Percentiles rank a stretch among this genome's conserved stretches.
These are phyloP conservation scores for Arrhamphus sclerolepis DNA, from an alignment of 2,797 vertebrate species.

Conservation along the genomic window DNA sequence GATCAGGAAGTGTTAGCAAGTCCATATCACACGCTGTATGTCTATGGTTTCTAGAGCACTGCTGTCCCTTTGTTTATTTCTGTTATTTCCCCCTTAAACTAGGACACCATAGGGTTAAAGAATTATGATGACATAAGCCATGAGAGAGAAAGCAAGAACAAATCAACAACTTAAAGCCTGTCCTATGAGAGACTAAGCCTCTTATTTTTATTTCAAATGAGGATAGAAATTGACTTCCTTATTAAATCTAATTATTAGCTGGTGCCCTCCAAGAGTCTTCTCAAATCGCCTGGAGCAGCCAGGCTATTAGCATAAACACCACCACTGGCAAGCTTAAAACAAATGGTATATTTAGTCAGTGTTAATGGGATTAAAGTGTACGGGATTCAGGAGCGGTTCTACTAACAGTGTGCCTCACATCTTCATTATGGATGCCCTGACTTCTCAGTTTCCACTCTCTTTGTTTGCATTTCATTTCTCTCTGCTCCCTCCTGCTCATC, in stretches of 20 bases:
- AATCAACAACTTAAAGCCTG: conserved; percentile 78
- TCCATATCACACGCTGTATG: neutral
- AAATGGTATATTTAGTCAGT: conserved; percentile 86
- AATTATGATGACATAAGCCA: conserved; percentile 56
- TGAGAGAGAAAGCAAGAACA: conserved; percentile 66
- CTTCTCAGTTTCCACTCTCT: conserved; percentile 70
- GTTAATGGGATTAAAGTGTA: conserved; percentile 84
- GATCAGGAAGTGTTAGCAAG: conserved; percentile 2
- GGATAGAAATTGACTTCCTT: conserved; percentile 83
- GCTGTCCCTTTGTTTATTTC: conserved; percentile 24
- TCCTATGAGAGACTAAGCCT: conserved; percentile 79
- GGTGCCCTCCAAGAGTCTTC: conserved; percentile 83
- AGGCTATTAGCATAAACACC: conserved; percentile 83
- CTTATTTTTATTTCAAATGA: conserved; percentile 84
- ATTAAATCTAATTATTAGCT: conserved; percentile 84
- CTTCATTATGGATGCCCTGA: conserved; percentile 80
- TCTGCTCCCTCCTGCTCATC: conserved; percentile 60
- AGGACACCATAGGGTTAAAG: conserved; percentile 59
- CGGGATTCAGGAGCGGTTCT: conserved; percentile 75
- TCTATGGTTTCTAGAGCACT: conserved; percentile 2
- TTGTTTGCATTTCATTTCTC: conserved; percentile 81
- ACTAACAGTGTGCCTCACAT: conserved; percentile 75
- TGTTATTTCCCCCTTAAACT: conserved; percentile 27
- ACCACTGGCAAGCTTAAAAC: conserved; percentile 84
- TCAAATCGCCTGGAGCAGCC: conserved; percentile 76